Percentiles rank a stretch among this genome's conserved stretches.
phyloP scores from a whole-genome alignment of 2,113 vertebrate genomes.

The Clupea harengus region DNA sequence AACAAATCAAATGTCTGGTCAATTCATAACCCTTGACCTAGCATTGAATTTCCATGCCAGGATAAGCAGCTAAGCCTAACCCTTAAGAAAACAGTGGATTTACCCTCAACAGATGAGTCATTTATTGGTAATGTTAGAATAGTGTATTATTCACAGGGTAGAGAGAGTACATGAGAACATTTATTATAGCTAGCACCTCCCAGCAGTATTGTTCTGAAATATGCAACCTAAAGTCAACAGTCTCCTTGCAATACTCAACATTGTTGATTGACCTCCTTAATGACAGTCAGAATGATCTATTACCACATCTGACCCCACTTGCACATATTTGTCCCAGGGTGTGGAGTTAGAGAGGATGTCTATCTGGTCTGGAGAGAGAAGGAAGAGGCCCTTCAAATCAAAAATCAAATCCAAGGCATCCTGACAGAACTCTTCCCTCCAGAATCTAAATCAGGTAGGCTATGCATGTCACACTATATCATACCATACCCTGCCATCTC shows the following conservation, averaged over 20 bases:
- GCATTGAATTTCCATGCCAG: background rate
- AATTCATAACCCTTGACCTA: background rate
- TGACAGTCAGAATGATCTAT: background rate
- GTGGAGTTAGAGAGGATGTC: constrained; percentile 74
- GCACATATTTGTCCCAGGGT: constrained; percentile 53
- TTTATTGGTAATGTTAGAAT: no score
- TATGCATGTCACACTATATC: background rate
- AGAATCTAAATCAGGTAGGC: constrained; percentile 32
- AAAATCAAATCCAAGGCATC: constrained; percentile 65
- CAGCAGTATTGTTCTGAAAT: background rate
- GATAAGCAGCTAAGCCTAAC: background rate
- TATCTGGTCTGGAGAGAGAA: constrained; percentile 77
- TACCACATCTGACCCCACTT: background rate
- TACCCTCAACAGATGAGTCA: background rate
- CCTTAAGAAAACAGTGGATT: background rate
- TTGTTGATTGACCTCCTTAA: background rate
- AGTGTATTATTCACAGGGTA: background rate
- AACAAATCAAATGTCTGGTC: background rate
- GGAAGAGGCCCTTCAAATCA: constrained; percentile 68
- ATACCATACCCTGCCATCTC: constrained; percentile 43
- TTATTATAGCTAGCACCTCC: background rate
- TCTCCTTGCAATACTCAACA: background rate
- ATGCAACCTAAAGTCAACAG: background rate
- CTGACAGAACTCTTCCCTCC: constrained; percentile 45
- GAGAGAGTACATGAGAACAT: background rate